These are phyloP conservation scores for Tipula confusa DNA, from an alignment of 2,888 invertebrate species.

Conservation along the genomic window DNA sequence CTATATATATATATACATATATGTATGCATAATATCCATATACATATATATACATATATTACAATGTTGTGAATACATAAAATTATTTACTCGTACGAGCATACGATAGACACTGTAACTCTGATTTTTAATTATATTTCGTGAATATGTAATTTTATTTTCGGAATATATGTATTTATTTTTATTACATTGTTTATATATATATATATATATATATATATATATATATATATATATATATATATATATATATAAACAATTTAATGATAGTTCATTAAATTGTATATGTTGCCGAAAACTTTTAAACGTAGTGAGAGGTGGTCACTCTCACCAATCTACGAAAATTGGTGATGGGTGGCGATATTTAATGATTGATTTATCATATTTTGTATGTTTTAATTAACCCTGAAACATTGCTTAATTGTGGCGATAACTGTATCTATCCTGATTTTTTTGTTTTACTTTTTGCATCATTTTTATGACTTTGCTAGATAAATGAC, in stretches of 20 bases:
- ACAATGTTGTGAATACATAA: too few species aligned
- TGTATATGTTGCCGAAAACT: neutral
- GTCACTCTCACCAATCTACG: too few species aligned
- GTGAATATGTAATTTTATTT: slow-evolving; percentile 12
- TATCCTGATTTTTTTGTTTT: too few species aligned
- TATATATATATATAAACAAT: neutral
- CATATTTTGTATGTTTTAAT: too few species aligned
- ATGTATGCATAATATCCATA: neutral
- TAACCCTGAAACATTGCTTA: too few species aligned
- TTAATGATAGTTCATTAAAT: neutral
- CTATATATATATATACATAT: neutral
- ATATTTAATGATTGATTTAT: too few species aligned
- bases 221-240: neutral
- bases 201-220: too few species aligned
- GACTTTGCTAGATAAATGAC: too few species aligned
- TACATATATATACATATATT: neutral
- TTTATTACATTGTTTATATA: neutral
- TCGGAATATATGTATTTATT: neutral
- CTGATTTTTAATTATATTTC: neutral
- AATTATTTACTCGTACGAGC: too few species aligned
- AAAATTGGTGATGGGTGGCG: too few species aligned
- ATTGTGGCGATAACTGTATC: too few species aligned
- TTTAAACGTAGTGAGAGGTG: neutral
- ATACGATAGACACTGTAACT: neutral
- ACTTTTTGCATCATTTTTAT: too few species aligned